Evolutionary conservation across 2,888 invertebrate genomes (phyloP).

Genomic region (Drosophila mimetica): DNA sequence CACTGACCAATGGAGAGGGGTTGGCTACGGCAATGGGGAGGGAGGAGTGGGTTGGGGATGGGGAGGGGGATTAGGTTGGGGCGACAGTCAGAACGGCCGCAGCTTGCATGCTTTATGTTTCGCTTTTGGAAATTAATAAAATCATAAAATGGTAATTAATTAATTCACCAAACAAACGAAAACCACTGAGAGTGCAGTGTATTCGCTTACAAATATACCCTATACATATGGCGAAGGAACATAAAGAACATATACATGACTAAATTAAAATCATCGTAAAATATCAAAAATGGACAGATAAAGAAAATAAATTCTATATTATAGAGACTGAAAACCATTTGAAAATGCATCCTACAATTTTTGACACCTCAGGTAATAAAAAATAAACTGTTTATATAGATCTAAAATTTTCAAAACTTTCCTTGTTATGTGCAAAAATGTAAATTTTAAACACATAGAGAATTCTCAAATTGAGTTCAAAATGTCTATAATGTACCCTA

Average conservation of each 20-base stretch:
- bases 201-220: constrained; percentile 9
- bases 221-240: neutral
- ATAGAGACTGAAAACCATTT: no score
- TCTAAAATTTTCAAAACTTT: no score
- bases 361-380: no score
- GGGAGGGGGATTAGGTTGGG: neutral
- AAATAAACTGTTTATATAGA: no score
- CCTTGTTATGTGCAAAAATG: no score
- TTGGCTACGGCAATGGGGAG: neutral
- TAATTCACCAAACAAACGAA: constrained; percentile 56
- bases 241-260: neutral
- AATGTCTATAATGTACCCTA: no score
- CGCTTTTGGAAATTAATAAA: constrained; percentile 73
- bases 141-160: constrained; percentile 78
- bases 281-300: no score
- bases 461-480: no score
- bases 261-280: no score
- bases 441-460: no score
- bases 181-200: neutral
- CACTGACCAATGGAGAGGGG: constrained; percentile 22
- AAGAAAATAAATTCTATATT: no score
- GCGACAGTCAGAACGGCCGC: constrained; percentile 28
- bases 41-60: neutral
- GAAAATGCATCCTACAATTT: no score
- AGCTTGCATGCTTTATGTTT: constrained; percentile 52